Evolutionary conservation across 1,140 invertebrate genomes (phyloP), one percentile per base, ranked within the genome.

Genomic region (Drosophila orena): DNA sequence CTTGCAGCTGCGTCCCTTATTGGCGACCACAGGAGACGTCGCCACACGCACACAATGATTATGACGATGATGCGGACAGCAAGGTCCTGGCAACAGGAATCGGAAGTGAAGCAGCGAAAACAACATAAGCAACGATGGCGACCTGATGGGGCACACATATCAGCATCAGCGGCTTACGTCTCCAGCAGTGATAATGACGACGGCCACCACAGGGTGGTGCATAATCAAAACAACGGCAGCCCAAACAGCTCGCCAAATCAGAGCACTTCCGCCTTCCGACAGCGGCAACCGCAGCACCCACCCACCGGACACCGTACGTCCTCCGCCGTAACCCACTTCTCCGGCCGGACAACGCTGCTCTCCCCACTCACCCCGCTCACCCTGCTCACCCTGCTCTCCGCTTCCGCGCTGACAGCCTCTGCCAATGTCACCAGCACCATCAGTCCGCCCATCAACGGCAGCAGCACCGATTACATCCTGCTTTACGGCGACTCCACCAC

Each of bases 111-210:
- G 46, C 59, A 54, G 37, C 40, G 58, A 58, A 57, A 57, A 47
- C 77, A 70, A 49, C 54, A 69, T 69, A 88, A 86, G 78, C 83
- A 89, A 72, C 69, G 37, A 52, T 44, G 58, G 22, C 69, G 61
- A 53, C 64, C 68, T 56, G 64, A 40, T 52, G 62, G 78, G 35
- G 47, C 60, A 83, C 79, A 86, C 84, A 83, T 89, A 89, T 89
- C 84, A 89, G 81, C 75, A 89, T 89, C 84, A 89, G 81, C 75
- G 50, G 79, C 62, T 85, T 78, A 79, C 68, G 53, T 65, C 57
- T 53, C 50, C 55, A 43, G 60, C 60, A 69, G 81, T 52, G 74
- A 79, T 78, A 65, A 65, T 72, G 38, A 50, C 54, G 50, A 52
- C 17, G 64, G 15, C 17, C 37, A 50, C 40, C 54, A 57, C 42